These are phyloP conservation scores for Drosophila nr. perissopoda DNA, from an alignment of 2,888 invertebrate genomes.

Conservation along the genomic window DNA sequence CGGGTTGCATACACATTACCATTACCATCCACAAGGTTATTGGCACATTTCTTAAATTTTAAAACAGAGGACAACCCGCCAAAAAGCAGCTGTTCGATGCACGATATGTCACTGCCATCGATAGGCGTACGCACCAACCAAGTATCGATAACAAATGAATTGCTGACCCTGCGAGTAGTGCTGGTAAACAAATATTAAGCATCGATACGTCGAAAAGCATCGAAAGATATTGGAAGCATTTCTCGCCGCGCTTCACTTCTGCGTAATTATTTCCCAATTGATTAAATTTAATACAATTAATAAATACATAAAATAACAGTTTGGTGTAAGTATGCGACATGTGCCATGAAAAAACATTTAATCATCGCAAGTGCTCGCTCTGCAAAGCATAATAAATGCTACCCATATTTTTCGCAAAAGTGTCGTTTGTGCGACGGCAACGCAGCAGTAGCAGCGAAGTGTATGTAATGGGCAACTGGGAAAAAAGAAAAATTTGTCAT, in stretches of 20 bases:
- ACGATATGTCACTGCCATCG: constrained; percentile 3
- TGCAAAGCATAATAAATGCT: constrained; percentile 20
- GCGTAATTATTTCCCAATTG: constrained; percentile 69
- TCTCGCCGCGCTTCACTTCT: constrained; percentile 66
- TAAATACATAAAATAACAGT: constrained; percentile 37
- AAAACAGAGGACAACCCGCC: constrained; percentile 17
- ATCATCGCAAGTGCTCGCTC: constrained; percentile 25
- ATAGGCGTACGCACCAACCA: not conserved
- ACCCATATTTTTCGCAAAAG: constrained; percentile 36
- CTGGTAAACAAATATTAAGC: constrained; percentile 34
- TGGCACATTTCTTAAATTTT: not conserved
- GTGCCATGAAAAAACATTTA: constrained; percentile 30
- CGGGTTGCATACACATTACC: not conserved
- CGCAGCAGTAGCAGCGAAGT: constrained; percentile 51
- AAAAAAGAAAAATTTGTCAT: constrained; percentile 69
- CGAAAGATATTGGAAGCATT: constrained; percentile 55
- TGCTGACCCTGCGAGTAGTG: constrained; percentile 27
- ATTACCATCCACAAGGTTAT: not conserved
- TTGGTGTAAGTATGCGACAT: constrained; percentile 63
- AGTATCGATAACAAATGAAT: constrained; percentile 28
- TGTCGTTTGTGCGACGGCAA: constrained; percentile 46
- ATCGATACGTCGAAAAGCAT: constrained; percentile 53
- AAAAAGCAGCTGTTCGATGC: constrained; percentile 28
- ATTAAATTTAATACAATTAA: constrained; percentile 40
- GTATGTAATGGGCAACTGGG: constrained; percentile 60